A percentile compares a stretch with the other conserved stretches of the same genome.
Conservation (phyloP, 2,888 invertebrate species). For the Hirtodrosophila trivittata region DNA sequence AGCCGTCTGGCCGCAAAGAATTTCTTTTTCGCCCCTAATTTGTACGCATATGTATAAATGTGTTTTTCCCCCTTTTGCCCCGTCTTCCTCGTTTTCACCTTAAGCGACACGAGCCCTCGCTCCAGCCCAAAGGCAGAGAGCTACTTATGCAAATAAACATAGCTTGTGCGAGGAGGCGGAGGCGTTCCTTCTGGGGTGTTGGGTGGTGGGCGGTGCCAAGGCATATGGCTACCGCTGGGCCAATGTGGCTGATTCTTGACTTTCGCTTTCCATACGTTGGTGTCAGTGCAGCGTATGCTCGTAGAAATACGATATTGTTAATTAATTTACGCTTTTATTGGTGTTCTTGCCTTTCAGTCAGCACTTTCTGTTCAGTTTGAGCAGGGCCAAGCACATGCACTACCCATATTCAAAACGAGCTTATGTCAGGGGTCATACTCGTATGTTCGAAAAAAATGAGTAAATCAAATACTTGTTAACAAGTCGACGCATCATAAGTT, state of each 20-base stretch:
- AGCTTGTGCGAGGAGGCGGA: slow-evolving; percentile 54
- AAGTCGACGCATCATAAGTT: slow-evolving; percentile 4
- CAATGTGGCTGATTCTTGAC: slow-evolving; percentile 31
- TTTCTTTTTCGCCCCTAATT: slow-evolving; percentile 54
- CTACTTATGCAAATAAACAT: slow-evolving; percentile 77
- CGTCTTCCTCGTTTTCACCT: background rate
- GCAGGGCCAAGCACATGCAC: slow-evolving; percentile 14
- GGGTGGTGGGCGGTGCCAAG: slow-evolving; percentile 3
- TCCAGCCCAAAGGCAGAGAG: slow-evolving; percentile 32
- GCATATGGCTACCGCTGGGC: background rate
- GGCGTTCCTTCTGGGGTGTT: slow-evolving; percentile 39
- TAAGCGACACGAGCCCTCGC: slow-evolving; percentile 14
- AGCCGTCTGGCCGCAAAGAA: slow-evolving; percentile 38
- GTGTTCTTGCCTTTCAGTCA: slow-evolving; percentile 41
- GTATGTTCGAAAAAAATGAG: slow-evolving; percentile 18
- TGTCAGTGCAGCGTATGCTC: slow-evolving; percentile 39
- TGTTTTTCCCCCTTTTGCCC: slow-evolving; percentile 12
- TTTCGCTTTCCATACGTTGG: slow-evolving; percentile 9
- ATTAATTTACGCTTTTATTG: slow-evolving; percentile 76
- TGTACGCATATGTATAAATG: slow-evolving; percentile 57
- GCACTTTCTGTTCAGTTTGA: slow-evolving; percentile 47
- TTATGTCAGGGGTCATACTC: slow-evolving; percentile 53
- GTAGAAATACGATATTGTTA: slow-evolving; percentile 73
- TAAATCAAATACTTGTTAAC: slow-evolving; percentile 64
- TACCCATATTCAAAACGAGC: slow-evolving; percentile 60